Base-by-base conservation (phyloP, 1,140 invertebrate species). In the Adoxophyes honmai region DNA sequence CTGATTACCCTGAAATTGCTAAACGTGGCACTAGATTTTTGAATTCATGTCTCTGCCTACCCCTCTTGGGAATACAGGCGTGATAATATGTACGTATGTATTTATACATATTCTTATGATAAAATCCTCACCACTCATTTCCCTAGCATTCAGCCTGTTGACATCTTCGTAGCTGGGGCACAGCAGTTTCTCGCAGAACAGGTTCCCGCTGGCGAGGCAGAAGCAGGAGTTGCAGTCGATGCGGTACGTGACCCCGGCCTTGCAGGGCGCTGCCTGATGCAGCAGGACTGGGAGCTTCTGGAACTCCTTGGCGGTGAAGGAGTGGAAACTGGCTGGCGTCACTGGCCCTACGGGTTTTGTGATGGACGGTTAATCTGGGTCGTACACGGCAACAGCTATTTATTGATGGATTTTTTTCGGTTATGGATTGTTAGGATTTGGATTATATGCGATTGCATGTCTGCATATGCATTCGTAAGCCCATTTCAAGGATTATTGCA, bases 211-310 rank as follows among this genome's bases (percentile, higher is more conserved):
- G n/a, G 68, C 56, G 4, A 78, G 57, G 11, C 87, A 89, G 4
- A 81, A 37, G 52, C 87, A 89, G 0, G 52, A 54, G 52, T 88
- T 87, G 52, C 86, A 89, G 44, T 74, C 70, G 1, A 88, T 66
- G 4, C 61, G 48, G 52, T 87, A 88, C 0, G 62, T 58, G 7
- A 64, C 75, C 0, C 74, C 73, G 0, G 76, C 64, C 1, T 34
- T 35, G 39, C 78, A 81, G 7, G 60, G 59, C 0, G 57, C 35
- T 1, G 65, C 64, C 0, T 62, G 34, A 33, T 64, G 42, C 0
- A 35, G 44, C 0, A 73, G 48, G 0, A 16, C 35, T 4, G 62
- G 59, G 3, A 72, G 36, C 1, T 34, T 36, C 33, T n/a, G 18
- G 28, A 72, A 53, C 13, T 70, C 59, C 4, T 33, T 9, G 0